A percentile compares a stretch with the other conserved stretches of the same genome.
Conservation (phyloP, 2,888 invertebrate genomes). For the Tetragonisca angustula region DNA sequence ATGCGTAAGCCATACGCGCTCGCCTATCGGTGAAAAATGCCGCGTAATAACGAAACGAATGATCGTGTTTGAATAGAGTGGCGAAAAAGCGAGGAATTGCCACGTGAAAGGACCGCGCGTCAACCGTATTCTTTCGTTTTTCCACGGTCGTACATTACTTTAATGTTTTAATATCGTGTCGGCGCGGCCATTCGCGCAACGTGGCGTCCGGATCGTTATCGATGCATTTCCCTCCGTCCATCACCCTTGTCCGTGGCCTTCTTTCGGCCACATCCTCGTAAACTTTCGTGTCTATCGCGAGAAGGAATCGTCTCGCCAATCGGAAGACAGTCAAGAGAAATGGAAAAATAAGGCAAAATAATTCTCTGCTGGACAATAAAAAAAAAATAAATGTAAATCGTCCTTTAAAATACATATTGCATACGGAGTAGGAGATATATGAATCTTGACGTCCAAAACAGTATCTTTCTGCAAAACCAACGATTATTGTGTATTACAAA, state of each 20-base stretch:
- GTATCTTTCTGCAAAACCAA: too few relatives aligned
- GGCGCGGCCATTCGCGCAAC: constrained; percentile 81
- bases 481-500: too few relatives aligned
- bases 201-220: constrained; percentile 75
- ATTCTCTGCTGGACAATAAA: too few relatives aligned
- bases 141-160: constrained; percentile 80
- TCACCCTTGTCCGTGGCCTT: not conserved
- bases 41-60: constrained; percentile 37
- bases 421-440: too few relatives aligned
- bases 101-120: constrained; percentile 72
- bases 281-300: not conserved
- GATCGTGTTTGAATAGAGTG: constrained; percentile 52
- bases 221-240: constrained; percentile 45
- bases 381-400: too few relatives aligned
- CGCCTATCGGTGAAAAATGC: not conserved
- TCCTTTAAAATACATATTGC: too few relatives aligned
- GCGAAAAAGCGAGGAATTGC: constrained; percentile 58
- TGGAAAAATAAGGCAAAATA: not conserved
- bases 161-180: constrained; percentile 84
- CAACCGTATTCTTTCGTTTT: constrained; percentile 68
- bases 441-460: too few relatives aligned
- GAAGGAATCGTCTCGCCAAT: too few relatives aligned
- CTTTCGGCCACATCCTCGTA: constrained; percentile 13
- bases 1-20: not conserved
- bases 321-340: not conserved